A percentile compares a stretch with the other conserved stretches of the same genome.
Conservation (phyloP, 2,797 vertebrate genomes). For the Rhyacichthys aspro region DNA sequence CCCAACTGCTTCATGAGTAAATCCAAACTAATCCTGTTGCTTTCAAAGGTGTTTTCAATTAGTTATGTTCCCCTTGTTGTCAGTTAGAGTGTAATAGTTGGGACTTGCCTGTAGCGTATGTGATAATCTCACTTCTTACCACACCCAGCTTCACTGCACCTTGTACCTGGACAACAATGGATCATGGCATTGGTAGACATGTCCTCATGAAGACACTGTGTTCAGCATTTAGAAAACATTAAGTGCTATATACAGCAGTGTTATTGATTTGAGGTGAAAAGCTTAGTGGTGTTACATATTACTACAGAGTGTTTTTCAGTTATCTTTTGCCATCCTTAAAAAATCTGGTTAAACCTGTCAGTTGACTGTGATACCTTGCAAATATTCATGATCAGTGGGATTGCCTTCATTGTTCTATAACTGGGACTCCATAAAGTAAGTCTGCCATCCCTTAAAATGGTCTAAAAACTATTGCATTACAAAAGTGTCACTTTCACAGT, state of each 20-base stretch:
- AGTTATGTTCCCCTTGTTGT: constrained; percentile 1
- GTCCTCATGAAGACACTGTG: not conserved
- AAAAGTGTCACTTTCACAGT: not conserved
- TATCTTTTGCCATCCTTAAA: constrained; percentile 7
- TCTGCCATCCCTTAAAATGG: too few relatives aligned
- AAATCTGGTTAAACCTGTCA: constrained; percentile 52
- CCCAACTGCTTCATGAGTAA: not conserved
- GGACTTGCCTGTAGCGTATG: not conserved
- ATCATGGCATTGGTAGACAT: not conserved
- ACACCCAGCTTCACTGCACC: not conserved
- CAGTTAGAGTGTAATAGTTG: not conserved
- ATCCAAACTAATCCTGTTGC: too few relatives aligned
- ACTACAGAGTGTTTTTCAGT: not conserved
- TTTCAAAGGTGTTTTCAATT: too few relatives aligned
- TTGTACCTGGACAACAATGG: not conserved
- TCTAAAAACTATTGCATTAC: too few relatives aligned
- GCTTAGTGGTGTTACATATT: not conserved
- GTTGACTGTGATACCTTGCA: constrained; percentile 25
- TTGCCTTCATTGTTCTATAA: too few relatives aligned
- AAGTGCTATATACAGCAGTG: not conserved
- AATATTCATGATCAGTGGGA: too few relatives aligned
- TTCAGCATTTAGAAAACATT: not conserved
- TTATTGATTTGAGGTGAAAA: too few relatives aligned
- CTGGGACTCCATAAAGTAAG: too few relatives aligned
- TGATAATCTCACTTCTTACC: not conserved